Conservation (phyloP, 2,113 vertebrate genomes). For the mouse (Mus musculus) region DNA sequence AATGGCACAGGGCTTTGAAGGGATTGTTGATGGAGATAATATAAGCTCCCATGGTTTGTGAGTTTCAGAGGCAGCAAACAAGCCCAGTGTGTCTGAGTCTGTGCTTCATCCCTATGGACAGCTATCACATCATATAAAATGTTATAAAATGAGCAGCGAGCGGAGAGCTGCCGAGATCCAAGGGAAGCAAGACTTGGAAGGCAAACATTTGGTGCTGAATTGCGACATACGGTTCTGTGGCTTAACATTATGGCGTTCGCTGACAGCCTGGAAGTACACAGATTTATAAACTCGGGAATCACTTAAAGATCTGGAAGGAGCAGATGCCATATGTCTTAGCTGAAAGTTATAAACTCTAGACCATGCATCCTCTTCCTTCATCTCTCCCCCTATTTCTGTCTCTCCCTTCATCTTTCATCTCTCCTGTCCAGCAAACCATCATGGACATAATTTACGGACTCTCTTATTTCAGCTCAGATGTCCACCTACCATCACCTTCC, state of each 20-base stretch:
- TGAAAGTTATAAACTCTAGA: not conserved
- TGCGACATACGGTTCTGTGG: not conserved
- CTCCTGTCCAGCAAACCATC: not conserved
- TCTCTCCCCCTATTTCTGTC: not conserved
- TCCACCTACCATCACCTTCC: not conserved
- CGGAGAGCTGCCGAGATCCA: not conserved
- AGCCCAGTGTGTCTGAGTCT: not conserved
- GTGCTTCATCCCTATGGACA: not conserved
- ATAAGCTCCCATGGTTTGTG: not conserved
- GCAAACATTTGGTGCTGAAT: not conserved
- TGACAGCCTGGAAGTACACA: not conserved
- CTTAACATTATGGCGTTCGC: not conserved
- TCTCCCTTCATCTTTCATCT: not conserved
- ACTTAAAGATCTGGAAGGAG: slow-evolving; percentile 24
- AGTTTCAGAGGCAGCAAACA: not conserved
- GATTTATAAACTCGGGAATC: slow-evolving; percentile 43
- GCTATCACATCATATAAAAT: not conserved
- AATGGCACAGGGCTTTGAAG: not conserved
- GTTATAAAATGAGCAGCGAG: not conserved
- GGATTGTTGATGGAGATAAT: not conserved
- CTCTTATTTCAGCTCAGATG: not conserved
- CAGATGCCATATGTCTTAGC: not conserved
- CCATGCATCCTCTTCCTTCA: not conserved
- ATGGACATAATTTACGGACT: not conserved
- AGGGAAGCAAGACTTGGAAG: not conserved